Evolutionary conservation across 2,888 invertebrate species (phyloP), one percentile per base, ranked within the genome.

Genomic region (Dione juno): DNA sequence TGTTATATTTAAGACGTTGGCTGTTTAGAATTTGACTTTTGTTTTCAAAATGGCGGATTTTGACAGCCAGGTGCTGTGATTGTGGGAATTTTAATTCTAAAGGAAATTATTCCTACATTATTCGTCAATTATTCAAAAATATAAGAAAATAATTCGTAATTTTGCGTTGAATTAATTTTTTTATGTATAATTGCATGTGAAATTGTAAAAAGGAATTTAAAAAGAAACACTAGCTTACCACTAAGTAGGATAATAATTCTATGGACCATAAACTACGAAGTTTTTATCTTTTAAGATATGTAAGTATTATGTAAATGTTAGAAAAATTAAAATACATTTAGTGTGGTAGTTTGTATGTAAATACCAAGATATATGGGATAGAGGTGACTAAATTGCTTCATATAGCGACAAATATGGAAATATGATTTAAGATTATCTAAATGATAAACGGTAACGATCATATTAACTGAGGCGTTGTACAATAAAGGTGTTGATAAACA

Each of bases 391-490:
- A 50, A 64, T 37, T 37, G 63, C 40, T 19, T 53, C 21, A 45
- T 65, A 16, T 5, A 57, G 64, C 43, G 64, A 50, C 57, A 43
- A 58, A 69, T 69, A 69, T 69, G 64, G 69, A 41, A 43, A 35
- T 65, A 65, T 69, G 69, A 69, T 69, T 69, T 69, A 66, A 28
- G 21, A 41, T 35, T 58, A 35, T 58, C 57, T 70, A 43, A 70
- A 19, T 70, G 66, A 70, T 70, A 52, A 11, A 66, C 66, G 50
- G 35, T 59, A 19, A 66, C 53, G 59, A 16, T 50, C 41, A 35
- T 37, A 59, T 58, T 50, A 70, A 70, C 58, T 48, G 66, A 66
- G 59, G 40, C 66, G 43, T 70, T 68, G 43, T 37, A 52, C 52
- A 53, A 43, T 65, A 65, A 65, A 65, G 40, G 40, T 50, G 37